Conservation (phyloP, 2,113 vertebrate species). For the Heterocephalus glaber region DNA sequence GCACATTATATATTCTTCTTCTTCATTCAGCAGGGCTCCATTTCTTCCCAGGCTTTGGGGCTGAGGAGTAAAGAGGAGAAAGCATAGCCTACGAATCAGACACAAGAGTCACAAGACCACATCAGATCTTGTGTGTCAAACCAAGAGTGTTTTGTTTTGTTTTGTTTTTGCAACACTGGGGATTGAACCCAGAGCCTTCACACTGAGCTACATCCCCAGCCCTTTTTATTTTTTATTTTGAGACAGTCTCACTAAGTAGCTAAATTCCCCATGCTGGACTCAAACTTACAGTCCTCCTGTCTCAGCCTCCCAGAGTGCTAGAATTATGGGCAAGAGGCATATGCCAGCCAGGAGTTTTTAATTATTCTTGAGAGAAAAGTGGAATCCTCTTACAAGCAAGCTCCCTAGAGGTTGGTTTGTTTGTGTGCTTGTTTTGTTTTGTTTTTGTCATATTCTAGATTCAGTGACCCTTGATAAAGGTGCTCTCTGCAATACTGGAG, state of each 20-base stretch:
- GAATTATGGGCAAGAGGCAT: neutral
- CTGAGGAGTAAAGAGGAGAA: neutral
- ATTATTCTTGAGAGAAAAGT: neutral
- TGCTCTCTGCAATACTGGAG: neutral
- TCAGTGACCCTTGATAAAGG: neutral
- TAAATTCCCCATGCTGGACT: neutral
- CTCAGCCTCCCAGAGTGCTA: neutral
- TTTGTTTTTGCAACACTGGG: neutral
- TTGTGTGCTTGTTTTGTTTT: neutral
- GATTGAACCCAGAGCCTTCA: neutral
- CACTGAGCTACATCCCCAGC: neutral
- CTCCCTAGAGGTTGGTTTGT: neutral
- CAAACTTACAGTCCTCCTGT: neutral
- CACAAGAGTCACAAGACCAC: neutral
- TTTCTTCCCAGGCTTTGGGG: neutral
- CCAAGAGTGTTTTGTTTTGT: neutral
- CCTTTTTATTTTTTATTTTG: neutral
- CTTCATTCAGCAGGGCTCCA: neutral
- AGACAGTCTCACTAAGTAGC: neutral
- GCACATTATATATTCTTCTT: neutral
- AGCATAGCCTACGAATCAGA: neutral
- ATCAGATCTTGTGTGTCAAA: rapidly evolving
- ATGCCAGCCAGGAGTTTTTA: neutral
- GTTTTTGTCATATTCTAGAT: neutral
- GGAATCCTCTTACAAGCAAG: neutral